Conservation (phyloP, 2,797 vertebrate genomes). For the Glossophaga mutica region DNA sequence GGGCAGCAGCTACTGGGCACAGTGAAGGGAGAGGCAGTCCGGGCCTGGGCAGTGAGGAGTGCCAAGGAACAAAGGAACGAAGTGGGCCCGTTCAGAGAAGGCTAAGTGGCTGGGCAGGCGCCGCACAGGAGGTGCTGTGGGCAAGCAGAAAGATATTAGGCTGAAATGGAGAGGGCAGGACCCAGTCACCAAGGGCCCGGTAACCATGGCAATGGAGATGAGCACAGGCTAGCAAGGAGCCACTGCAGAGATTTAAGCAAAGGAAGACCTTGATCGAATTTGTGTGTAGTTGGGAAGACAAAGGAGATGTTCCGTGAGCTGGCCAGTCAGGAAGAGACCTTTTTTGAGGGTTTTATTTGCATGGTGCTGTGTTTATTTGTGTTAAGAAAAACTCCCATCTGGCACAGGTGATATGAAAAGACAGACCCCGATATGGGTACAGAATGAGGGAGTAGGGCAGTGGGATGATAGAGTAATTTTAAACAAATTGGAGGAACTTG, state of each 20-base stretch:
- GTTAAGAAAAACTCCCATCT: background rate
- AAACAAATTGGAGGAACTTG: background rate
- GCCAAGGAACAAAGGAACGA: too few relatives aligned
- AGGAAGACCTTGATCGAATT: background rate
- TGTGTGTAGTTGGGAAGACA: background rate
- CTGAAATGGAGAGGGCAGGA: background rate
- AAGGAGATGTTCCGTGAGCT: background rate
- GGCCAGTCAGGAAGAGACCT: background rate
- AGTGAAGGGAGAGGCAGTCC: background rate
- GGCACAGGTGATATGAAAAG: background rate
- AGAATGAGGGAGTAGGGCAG: background rate
- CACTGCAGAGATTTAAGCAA: background rate
- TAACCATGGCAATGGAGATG: conserved; percentile 38
- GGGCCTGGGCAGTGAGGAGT: rapidly evolving
- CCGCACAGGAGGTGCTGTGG: background rate
- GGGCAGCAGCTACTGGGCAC: background rate
- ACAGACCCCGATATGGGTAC: background rate
- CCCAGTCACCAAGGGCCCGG: background rate
- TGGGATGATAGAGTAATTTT: too few relatives aligned
- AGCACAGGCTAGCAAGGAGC: background rate
- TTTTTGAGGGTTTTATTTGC: background rate
- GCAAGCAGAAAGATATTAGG: background rate
- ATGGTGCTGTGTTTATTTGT: background rate
- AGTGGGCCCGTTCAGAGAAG: background rate
- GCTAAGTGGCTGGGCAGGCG: background rate